Evolutionary conservation across 2,888 invertebrate species (phyloP), one percentile per base, ranked within the genome.

Genomic region (Eristalis arbustorum): DNA sequence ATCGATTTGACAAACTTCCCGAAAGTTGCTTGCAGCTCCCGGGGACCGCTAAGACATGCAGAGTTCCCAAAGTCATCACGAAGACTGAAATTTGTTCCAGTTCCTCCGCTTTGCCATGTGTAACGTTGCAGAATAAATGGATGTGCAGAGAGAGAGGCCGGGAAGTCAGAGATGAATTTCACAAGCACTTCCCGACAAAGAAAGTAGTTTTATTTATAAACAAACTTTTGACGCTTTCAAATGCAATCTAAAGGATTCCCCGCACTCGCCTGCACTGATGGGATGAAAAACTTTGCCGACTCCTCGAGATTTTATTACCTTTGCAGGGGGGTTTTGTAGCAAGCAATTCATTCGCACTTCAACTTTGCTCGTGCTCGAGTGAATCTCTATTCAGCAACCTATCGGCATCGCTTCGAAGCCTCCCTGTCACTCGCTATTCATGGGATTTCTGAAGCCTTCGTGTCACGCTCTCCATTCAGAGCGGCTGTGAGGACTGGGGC

Each of bases 191-290:
- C 18, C 11, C 49, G 18, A 69, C 68, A 73, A 73, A 68, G 69
- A 49, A 31, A 71, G 57, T 72, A 57, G 42, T 64, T 59, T 74
- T 78, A 73, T 83, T 78, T 78, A 66, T 78, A 73, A 83, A 74
- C 78, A 83, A 83, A 83, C 78, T 83, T 83, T 69, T 69, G 73
- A 73, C 40, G 57, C 72, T 72, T 56, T 40, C 68, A 69, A 80
- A 69, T 64, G 69, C 59, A 81, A 66, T 42, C 28, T 56, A 56
- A 49, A 56, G 68, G 31, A 59, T 31, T 34, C 34, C 34, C 23
- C 66, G 8, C 1, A 4, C 59, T 10, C 25, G 2, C 2, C 10
- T 11, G 1, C 14, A 10, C 14, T 13, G 40, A 13, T 4, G 42
- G 62, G 67, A 67, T 62, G 34, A 62, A 61, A 69, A 81, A 77